Base-by-base conservation (phyloP, 2,113 vertebrate species). In the human (Homo sapiens) region DNA sequence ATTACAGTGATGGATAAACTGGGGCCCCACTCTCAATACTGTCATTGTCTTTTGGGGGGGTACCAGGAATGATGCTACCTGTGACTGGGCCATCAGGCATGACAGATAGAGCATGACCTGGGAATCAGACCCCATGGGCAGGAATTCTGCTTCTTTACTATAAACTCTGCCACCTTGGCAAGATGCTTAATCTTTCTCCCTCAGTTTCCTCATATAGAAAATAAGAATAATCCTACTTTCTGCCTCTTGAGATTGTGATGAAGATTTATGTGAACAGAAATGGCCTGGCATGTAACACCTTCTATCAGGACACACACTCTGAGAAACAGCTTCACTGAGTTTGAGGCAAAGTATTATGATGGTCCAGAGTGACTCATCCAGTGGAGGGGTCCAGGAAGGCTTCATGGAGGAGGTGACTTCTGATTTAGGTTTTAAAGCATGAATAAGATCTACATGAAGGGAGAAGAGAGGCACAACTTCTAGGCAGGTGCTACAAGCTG, bases 331-430 rank as follows among this genome's bases (percentile, higher is more conserved):
- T 35, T 10, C 12, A 57, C 2, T 20, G 25, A 72, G 25, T 75
- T 79, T 79, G 0, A 27, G n/a, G 18, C 5, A 45, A 66, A 72
- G 70, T 16, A 11, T 22, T 14, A 3, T 6, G 52, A 27, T 43
- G 32, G 32, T 14, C 22, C 23, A 45, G 9, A 61, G 27, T 10
- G 30, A 66, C 18, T 32, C 43, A 25, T 57, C 68, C 35, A 45
- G 23, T 25, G 79, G 52, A 81, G 72, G 25, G 57, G 52, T 64
- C 82, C 52, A 38, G 91, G 85, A 55, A 89, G 59, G 35, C 52
- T 94, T 89, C 43, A 11, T 5, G 55, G 79, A 89, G 68, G 82
- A 75, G 82, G 92, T 40, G 64, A 80, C n/a, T 48, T 86, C 23
- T 75, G 61, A 45, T 13, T 5, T 80, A 48, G 38, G 27, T 22